Base-by-base conservation (phyloP, 2,113 vertebrate genomes). In the Neopipo cinnamomea region DNA sequence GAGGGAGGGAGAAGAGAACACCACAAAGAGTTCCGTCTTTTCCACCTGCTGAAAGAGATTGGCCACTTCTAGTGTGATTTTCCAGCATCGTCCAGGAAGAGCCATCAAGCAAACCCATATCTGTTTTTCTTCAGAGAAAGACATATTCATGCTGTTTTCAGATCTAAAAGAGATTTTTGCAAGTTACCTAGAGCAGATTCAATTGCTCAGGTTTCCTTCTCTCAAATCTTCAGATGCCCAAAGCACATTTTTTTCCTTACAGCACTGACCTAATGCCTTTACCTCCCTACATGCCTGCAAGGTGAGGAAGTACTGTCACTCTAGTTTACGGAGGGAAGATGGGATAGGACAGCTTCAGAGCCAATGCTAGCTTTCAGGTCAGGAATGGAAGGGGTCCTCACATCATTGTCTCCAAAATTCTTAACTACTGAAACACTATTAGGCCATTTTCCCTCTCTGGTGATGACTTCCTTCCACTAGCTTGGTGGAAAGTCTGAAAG, bases 271-370 rank as follows among this genome's bases (percentile, higher is more conserved):
- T 71, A 24, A 46, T 31, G 14, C 25, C n/a, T 92, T 58, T 52
- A 39, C 9, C 9, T 39, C 23, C 27, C 27, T 41, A 15, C 0
- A 0, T 19, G 18, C 13, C 77, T 27, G 3, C 12, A 56, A 31
- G 6, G 35, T 66, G 47, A 46, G 23, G 15, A 47, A 71, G 9
- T 31, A 12, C n/a, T 49, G 18, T 61, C 52, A 18, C 21, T 53
- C 25, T 12, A n/a, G 9, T 61, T 74, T 56, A 37, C 33, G 46
- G 66, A 44, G 2, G 14, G 30, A 23, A 70, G 44, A 12, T 35
- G 27, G 46, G 27, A 55, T 31, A 59, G 46, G 28, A 81, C 19
- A 66, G 8, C 8, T 49, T 90, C 28, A 44, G 19, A 18, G 35
- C 10, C 55, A 65, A 41, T 8, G 28, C 46, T 25, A 66, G 7